A percentile compares a stretch with the other conserved stretches of the same genome.
Conservation (phyloP, 1,140 invertebrate genomes). For the Lethrus apterus region DNA sequence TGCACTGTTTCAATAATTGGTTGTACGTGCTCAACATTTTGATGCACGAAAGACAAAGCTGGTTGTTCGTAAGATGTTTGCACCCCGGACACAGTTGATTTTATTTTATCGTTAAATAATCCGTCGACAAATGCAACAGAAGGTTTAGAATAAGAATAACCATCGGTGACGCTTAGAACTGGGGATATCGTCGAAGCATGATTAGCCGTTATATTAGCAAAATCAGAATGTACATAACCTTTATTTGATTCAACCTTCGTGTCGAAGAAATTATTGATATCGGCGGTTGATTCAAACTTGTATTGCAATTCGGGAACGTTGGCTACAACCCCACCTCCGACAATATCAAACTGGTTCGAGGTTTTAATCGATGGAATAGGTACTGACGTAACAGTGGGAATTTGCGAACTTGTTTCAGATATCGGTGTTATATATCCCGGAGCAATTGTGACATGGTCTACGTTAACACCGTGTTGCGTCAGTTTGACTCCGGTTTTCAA, state of each 20-base stretch:
- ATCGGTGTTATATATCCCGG: conserved; percentile 20
- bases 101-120: too few species aligned
- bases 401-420: conserved; percentile 14
- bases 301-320: conserved; percentile 35
- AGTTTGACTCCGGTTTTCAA: conserved; percentile 1
- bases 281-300: conserved; percentile 20
- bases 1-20: too few species aligned
- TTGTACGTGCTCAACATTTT: conserved; percentile 25
- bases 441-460: too few species aligned
- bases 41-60: conserved; percentile 21
- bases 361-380: conserved; percentile 27
- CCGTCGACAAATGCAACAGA: conserved; percentile 39
- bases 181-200: too few species aligned
- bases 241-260: background rate
- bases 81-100: too few species aligned
- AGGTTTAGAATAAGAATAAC: conserved; percentile 43
- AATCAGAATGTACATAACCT: background rate
- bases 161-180: too few species aligned
- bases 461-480: background rate
- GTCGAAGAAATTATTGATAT: conserved; percentile 3
- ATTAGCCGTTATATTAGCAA: too few species aligned
- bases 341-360: conserved; percentile 24
- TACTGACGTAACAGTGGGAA: conserved; percentile 30
- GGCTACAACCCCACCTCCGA: conserved; percentile 33
- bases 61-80: too few species aligned